phyloP scores from a whole-genome alignment of 2,113 vertebrate genomes.

The Orycteropus afer region DNA sequence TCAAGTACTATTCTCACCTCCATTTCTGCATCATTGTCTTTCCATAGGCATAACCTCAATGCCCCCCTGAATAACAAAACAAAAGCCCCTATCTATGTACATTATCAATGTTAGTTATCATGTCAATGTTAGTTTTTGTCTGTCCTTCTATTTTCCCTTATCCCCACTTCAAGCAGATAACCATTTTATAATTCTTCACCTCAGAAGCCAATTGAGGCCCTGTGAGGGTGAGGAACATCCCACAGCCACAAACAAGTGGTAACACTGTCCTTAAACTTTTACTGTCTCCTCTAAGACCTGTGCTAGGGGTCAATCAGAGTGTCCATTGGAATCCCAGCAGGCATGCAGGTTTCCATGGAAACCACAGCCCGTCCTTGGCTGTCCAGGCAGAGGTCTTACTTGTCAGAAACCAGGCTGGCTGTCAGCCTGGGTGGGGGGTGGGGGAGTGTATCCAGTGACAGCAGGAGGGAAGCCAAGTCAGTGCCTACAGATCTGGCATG shows the following conservation, averaged over 20 bases:
- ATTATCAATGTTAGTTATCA: not conserved
- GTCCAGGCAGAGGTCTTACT: not conserved
- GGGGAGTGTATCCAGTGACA: not conserved
- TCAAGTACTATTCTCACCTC: accelerated
- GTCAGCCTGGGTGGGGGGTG: not conserved
- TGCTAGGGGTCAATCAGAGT: not conserved
- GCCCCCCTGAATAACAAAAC: not conserved
- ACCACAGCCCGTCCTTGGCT: not conserved
- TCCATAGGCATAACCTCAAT: too few species aligned
- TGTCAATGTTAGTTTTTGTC: not conserved
- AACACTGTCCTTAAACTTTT: not conserved
- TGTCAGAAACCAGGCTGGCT: constrained; percentile 51
- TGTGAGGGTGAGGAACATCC: not conserved
- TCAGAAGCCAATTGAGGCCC: not conserved
- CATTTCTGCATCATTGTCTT: not conserved
- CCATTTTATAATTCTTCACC: not conserved
- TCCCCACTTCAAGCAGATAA: not conserved
- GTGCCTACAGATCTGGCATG: not conserved
- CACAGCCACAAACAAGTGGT: not conserved
- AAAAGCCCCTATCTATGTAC: accelerated
- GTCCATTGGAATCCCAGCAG: not conserved
- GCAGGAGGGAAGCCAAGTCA: not conserved
- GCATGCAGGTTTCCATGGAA: constrained; percentile 20
- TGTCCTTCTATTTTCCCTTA: accelerated
- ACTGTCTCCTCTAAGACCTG: not conserved